These are phyloP conservation scores for Hermetia illucens DNA, from an alignment of 1,140 invertebrate genomes.

Conservation along the genomic window DNA sequence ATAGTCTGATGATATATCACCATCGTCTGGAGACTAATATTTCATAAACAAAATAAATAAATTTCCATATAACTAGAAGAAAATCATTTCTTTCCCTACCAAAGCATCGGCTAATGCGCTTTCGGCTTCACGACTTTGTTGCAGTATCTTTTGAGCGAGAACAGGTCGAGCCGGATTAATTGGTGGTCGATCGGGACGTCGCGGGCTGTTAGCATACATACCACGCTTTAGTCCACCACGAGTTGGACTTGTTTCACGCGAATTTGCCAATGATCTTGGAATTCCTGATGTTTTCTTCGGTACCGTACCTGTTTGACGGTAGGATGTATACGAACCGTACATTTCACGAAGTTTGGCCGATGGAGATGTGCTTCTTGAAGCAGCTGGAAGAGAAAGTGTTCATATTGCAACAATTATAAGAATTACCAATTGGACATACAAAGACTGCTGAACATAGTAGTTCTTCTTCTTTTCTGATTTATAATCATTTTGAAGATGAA, in stretches of 20 bases:
- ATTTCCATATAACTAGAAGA: conserved; percentile 1
- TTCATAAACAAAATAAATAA: conserved; percentile 2
- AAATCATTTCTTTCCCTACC: conserved; percentile 28
- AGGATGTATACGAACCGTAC: conserved; percentile 36
- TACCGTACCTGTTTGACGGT: conserved; percentile 23
- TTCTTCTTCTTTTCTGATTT: too few species aligned
- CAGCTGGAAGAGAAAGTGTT: too few species aligned
- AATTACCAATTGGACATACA: too few species aligned
- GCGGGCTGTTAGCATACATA: conserved; percentile 29
- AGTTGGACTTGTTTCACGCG: conserved; percentile 49
- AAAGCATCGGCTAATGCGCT: conserved; percentile 61
- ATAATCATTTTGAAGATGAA: too few species aligned
- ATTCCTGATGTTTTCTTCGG: conserved; percentile 49
- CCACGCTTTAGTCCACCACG: conserved; percentile 20
- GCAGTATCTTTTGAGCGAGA: conserved; percentile 67
- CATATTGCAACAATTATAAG: too few species aligned
- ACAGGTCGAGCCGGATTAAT: conserved; percentile 41
- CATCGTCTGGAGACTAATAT: conserved; percentile 11
- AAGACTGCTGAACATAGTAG: too few species aligned
- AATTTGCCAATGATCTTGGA: conserved; percentile 49
- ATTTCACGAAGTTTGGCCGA: conserved; percentile 53
- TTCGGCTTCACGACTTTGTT: conserved; percentile 82
- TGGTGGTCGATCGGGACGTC: conserved; percentile 35
- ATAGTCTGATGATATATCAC: conserved; percentile 12
- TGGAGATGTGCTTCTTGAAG: conserved; percentile 74